Evolutionary conservation across 2,888 invertebrate species (phyloP).

Genomic region (Rotaria socialis): DNA sequence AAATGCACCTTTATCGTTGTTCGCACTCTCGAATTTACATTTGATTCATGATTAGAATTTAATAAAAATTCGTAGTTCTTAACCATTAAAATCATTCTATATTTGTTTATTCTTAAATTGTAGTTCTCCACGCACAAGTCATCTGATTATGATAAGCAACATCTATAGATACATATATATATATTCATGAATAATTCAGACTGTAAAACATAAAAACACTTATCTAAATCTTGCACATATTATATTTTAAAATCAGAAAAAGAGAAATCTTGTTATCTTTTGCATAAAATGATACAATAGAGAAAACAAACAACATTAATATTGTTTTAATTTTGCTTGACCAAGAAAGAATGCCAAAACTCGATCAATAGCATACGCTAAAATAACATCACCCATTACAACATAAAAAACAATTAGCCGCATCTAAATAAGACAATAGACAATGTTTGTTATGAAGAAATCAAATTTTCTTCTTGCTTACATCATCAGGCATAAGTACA

Average conservation of each 20-base stretch:
- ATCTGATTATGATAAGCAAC: background rate
- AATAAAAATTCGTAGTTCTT: too few species aligned
- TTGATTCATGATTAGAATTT: too few species aligned
- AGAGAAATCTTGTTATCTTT: background rate
- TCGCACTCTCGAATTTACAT: too few species aligned
- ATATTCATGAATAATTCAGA: background rate
- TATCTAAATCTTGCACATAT: background rate
- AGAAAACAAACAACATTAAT: constrained; percentile 35
- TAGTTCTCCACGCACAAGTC: too few species aligned
- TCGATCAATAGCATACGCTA: constrained; percentile 42
- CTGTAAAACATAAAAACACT: background rate
- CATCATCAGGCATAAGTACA: constrained; percentile 83
- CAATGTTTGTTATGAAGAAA: background rate
- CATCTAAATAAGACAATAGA: constrained; percentile 27
- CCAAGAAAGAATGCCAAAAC: constrained; percentile 43
- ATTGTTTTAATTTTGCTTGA: constrained; percentile 41
- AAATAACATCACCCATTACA: constrained; percentile 39
- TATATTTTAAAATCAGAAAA: constrained; percentile 5
- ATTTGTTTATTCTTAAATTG: too few species aligned
- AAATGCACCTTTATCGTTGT: too few species aligned
- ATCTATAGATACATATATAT: background rate
- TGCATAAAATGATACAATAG: constrained; percentile 4
- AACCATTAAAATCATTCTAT: too few species aligned
- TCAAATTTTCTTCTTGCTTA: constrained; percentile 59
- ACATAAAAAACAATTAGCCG: constrained; percentile 41